Evolutionary conservation across 2,113 vertebrate species (phyloP), one percentile per base, ranked within the genome.

Genomic region (Lagopus muta): DNA sequence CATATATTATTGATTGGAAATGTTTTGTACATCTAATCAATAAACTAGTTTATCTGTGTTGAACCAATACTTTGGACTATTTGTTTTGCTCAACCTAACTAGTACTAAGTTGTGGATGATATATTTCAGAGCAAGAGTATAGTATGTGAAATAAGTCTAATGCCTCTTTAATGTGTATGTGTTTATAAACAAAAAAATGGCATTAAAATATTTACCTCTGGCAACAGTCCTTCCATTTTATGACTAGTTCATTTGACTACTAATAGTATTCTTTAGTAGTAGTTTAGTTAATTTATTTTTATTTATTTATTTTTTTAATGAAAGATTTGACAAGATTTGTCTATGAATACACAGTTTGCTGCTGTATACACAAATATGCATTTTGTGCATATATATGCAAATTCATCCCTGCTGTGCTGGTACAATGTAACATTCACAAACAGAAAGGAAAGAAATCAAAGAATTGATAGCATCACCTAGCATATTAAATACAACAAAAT

Each of bases 321-420:
- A 91, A 94, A 69, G 25, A 36, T 72, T 64, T 93, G 75, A 93
- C 79, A 70, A 64, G 74, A 3, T 84, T 94, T 89, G 38, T 82
- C 84, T 85, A 45, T 71, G 82, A 92, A 89, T 81, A 78, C 57
- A 74, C 43, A 81, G 91, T 94, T 88, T 90, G 89, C 72, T 94
- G 69, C 55, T 72, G 38, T 15, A 94, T 62, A 86, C 36, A 92
- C 47, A 94, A 92, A 90, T 75, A 82, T 73, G 45, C 58, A 55
- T 86, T 94, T 94, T 38, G 38, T 38, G 38, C 38, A 38, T 38
- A 38, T 38, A 38, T 38, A 38, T 38, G 38, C 38, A 38, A 38
- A 38, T 91, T 73, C 55, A 86, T 87, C 60, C 75, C 92, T 86
- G n/a, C 77, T 91, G 64, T 86, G 71, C 87, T 94, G 89, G 58